These are phyloP conservation scores for Passer domesticus DNA, from an alignment of 2,113 vertebrate species.

Conservation along the genomic window DNA sequence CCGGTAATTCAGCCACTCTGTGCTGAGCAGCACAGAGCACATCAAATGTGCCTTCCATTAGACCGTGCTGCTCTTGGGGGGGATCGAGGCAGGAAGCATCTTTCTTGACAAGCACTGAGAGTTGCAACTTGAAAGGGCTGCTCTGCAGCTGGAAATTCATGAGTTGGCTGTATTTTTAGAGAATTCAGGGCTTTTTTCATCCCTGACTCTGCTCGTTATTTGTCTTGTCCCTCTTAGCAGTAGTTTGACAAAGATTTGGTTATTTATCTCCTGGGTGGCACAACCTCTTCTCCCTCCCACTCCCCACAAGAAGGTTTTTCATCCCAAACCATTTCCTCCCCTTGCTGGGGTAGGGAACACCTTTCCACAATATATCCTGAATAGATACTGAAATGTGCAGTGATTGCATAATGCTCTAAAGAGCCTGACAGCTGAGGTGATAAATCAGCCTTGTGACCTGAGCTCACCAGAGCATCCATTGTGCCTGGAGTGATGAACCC, in stretches of 20 bases:
- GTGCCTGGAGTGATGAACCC: background rate
- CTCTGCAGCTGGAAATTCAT: background rate
- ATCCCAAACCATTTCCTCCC: background rate
- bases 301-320: background rate
- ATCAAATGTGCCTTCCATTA: background rate
- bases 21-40: background rate
- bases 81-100: background rate
- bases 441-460: background rate
- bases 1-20: slow-evolving; percentile 35
- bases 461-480: background rate
- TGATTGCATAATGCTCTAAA: background rate
- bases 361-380: background rate
- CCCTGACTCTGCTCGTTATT: background rate
- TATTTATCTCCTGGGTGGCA: background rate
- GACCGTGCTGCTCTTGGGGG: background rate
- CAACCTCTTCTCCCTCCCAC: background rate
- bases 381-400: background rate
- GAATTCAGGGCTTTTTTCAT: background rate
- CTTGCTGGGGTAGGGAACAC: background rate
- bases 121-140: background rate
- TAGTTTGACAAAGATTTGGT: background rate
- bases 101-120: background rate
- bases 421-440: background rate
- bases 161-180: background rate
- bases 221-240: background rate